Percentiles rank a stretch among this genome's conserved stretches.
Evolutionary conservation across 2,888 invertebrate species (phyloP).

Genomic region (Drosophila mimica): DNA sequence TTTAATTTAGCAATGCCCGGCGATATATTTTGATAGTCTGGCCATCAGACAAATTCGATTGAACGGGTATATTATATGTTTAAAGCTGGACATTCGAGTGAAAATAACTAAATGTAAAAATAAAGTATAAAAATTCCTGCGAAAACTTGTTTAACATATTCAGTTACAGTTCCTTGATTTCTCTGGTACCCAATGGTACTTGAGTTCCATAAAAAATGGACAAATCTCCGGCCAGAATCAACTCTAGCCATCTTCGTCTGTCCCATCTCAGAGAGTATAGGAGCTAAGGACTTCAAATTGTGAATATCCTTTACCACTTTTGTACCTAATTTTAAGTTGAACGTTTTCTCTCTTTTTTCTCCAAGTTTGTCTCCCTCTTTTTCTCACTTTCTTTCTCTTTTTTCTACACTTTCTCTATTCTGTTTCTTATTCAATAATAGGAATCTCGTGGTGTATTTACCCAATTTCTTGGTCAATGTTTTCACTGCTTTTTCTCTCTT

Average conservation of each 20-base stretch:
- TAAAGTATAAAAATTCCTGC: fast-evolving
- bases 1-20: slow-evolving; percentile 46
- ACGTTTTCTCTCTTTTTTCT: background rate
- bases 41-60: background rate
- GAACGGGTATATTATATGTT: background rate
- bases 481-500: background rate
- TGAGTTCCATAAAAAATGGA: background rate
- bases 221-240: background rate
- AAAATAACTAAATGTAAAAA: background rate
- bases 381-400: background rate
- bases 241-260: background rate
- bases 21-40: slow-evolving; percentile 30
- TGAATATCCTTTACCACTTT: background rate
- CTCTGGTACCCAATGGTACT: fast-evolving
- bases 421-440: background rate
- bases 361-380: background rate
- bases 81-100: background rate
- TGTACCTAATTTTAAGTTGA: no score
- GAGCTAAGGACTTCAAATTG: background rate
- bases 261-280: background rate
- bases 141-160: background rate
- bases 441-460: background rate
- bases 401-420: no score
- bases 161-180: background rate
- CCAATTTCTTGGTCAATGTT: background rate